Conservation (phyloP, 1,140 invertebrate species). For the Nasonia longicornis region DNA sequence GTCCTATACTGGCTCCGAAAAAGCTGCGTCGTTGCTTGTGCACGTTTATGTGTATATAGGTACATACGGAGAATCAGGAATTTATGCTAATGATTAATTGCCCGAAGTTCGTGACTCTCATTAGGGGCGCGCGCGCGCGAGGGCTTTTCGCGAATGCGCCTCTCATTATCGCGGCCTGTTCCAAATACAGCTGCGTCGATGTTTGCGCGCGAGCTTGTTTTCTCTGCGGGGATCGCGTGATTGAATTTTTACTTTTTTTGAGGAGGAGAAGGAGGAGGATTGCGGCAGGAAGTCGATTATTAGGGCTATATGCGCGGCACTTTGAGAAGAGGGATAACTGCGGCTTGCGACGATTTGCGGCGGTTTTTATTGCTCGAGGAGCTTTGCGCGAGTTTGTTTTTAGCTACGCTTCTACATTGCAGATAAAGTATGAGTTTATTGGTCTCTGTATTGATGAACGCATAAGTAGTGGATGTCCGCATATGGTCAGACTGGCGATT, state of each 20-base stretch:
- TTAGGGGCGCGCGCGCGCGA: not conserved
- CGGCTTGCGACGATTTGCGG: not conserved
- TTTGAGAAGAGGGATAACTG: not conserved
- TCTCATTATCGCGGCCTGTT: not conserved
- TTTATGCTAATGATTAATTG: constrained; percentile 9
- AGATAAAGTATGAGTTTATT: too few relatives aligned
- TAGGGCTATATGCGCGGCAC: not conserved
- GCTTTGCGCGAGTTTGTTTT: too few relatives aligned
- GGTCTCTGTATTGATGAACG: too few relatives aligned
- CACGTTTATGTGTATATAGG: not conserved
- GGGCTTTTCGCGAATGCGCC: not conserved
- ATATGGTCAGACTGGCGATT: too few relatives aligned
- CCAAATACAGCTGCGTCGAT: not conserved
- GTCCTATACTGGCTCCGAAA: not conserved
- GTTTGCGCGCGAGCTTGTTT: not conserved
- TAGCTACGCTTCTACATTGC: too few relatives aligned
- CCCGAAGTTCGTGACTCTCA: constrained; percentile 24
- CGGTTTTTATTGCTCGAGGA: too few relatives aligned
- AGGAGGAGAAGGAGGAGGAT: too few relatives aligned
- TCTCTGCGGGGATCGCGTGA: not conserved
- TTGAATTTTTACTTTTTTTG: not conserved
- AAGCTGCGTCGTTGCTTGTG: not conserved
- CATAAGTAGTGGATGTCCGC: too few relatives aligned
- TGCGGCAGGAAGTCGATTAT: not conserved
- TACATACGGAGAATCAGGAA: not conserved